Base-by-base conservation (phyloP, 2,113 vertebrate species). In the Neotoma lepida region DNA sequence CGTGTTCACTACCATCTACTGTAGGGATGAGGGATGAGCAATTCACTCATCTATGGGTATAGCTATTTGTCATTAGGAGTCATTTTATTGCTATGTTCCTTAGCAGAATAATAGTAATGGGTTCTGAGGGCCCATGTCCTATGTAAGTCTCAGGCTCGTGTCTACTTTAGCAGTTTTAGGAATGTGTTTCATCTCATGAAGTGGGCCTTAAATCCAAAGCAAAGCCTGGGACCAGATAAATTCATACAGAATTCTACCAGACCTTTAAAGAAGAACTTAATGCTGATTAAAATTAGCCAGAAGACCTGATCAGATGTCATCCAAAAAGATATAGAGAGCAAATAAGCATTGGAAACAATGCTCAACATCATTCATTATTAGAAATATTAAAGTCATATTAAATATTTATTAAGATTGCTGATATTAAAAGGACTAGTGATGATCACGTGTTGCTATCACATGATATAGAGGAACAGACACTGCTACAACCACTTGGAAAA, bases 281-380 rank as follows among this genome's bases (percentile, higher is more conserved):
- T n/a, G 61, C 9, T 76, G 58, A 92, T 30, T n/a, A 88, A 84
- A 92, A 91, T 41, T 61, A 78, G 68, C 46, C n/a, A 58, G 86
- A 89, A 92, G 3, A 76, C 71, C 0, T 76, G 22, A 93, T 90
- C n/a, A 92, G 56, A 56, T 8, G 88, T 81, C 46, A 73, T 78
- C 35, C 74, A 63, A 88, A 18, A 89, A 88, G 51, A 51, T 35
- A 92, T 8, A 77, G 56, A 51, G 44, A 61, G 30, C 15, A 93
- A 85, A 87, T 30, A 66, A 93, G 44, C 17, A 41, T 2, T 20
- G n/a, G 9, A 92, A 92, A 73, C 61, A 86, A 61, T 39, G 33
- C 5, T 88, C 61, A 88, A 49, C 33, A 74, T 58, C 74, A 82
- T 58, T 77, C 54, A 68, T 70, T 81, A 46, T n/a, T 12, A 35